These are phyloP conservation scores for Syngnathus scovelli DNA, from an alignment of 2,113 vertebrate species.

Conservation along the genomic window DNA sequence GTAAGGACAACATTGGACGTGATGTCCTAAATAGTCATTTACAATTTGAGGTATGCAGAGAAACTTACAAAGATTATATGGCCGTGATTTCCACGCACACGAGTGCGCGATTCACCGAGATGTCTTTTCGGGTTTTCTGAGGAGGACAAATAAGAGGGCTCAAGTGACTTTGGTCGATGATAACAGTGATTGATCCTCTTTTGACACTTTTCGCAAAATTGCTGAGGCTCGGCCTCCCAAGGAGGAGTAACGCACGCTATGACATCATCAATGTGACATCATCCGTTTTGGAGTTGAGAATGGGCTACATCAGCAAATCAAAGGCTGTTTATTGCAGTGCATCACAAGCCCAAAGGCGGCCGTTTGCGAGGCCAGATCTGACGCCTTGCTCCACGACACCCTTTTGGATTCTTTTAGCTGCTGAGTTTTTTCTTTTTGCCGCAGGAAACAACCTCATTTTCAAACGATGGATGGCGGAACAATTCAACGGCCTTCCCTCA, in stretches of 20 bases:
- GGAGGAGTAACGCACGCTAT: constrained; percentile 11
- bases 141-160: not conserved
- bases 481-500: no score
- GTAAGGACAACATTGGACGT: constrained; percentile 56
- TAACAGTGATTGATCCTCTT: not conserved
- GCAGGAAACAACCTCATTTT: no score
- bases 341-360: no score
- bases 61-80: constrained; percentile 30
- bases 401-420: no score
- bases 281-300: constrained; percentile 27
- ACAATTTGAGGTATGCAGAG: constrained; percentile 69
- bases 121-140: not conserved
- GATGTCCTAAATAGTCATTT: constrained; percentile 59
- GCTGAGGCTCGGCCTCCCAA: not conserved
- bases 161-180: not conserved
- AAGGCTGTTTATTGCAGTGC: no score
- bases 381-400: no score
- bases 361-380: no score
- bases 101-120: not conserved
- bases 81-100: constrained; percentile 4
- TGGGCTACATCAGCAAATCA: no score
- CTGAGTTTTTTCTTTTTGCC: no score
- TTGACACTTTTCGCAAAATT: not conserved
- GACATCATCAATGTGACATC: constrained; percentile 67
- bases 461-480: no score